Evolutionary conservation across 35 echinoderm and acorn worm species (phyloP), one percentile per base, ranked within the genome.

Genomic region (Anneissia japonica): DNA sequence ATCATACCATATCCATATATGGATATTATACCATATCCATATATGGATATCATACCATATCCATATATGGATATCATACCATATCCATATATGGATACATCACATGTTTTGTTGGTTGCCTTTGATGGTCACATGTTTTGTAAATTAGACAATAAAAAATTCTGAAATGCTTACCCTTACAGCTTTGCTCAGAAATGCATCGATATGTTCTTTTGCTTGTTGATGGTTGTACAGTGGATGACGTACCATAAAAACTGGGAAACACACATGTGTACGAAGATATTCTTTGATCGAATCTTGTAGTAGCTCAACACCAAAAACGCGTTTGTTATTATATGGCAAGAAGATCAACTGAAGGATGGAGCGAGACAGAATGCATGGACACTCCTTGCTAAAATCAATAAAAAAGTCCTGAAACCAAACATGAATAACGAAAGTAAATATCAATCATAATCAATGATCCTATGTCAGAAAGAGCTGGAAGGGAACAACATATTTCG

Each of bases 91-190:
- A n/a, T n/a, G n/a, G n/a, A n/a, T n/a, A n/a, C n/a, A n/a, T n/a
- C n/a, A n/a, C n/a, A n/a, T n/a, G n/a, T n/a, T n/a, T n/a, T n/a
- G n/a, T n/a, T n/a, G n/a, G n/a, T n/a, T n/a, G n/a, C n/a, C n/a
- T n/a, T n/a, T n/a, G n/a, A n/a, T n/a, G n/a, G n/a, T n/a, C n/a
- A n/a, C n/a, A n/a, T n/a, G n/a, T n/a, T n/a, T n/a, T n/a, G n/a
- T n/a, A n/a, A n/a, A n/a, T n/a, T n/a, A n/a, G n/a, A n/a, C n/a
- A n/a, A n/a, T n/a, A n/a, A n/a, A n/a, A n/a, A n/a, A n/a, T n/a
- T n/a, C n/a, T n/a, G n/a, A n/a, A n/a, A n/a, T 51, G 74, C 95
- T 13, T 87, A 97, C 95, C 88, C 95, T 90, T 37, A 97, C 85
- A 51, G 88, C 81, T 74, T 92, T 88, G 32, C 89, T 76, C 14